Base-by-base conservation (phyloP, 2,888 invertebrate genomes). In the Troides helena region DNA sequence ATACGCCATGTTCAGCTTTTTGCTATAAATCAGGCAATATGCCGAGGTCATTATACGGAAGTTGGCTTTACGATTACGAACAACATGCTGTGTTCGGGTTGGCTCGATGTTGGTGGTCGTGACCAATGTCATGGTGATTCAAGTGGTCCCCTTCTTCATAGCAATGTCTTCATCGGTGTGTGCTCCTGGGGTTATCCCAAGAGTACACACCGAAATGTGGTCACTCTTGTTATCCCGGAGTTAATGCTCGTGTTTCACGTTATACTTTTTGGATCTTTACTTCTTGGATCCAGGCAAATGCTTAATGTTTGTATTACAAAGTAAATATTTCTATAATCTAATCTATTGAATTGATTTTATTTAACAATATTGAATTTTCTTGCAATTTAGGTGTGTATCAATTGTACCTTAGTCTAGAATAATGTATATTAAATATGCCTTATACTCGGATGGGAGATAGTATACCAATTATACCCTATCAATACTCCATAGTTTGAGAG, bases 141-240 rank as follows among this genome's bases (percentile, higher is more conserved):
- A 17, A 86, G 86, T 0, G 82, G 85, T 43, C 86, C 86, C 12
- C 81, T 86, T 50, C 79, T 81, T 72, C 85, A 85, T 73, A 80
- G 81, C 57, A 70, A 74, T 25, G 72, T 84, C 8, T 71, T 83
- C 30, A 79, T 85, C 10, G 85, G 85, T 6, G 70, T 85, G 25
- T 76, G 78, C 71, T 85, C 85, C 7, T 85, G 79, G 77, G 81
- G 85, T 1, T n/a, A 74, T 3, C 21, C 21, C 21, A 21, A 0
- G 1, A 21, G 21, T 1, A 21, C 21, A 21, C 21, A 21, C 21
- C 21, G 21, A 68, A 72, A 1, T 85, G 86, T 46, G 85, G 76
- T n/a, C 67, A 69, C 0, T 61, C 82, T 0, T 70, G 71, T 1
- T 84, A 73, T 64, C 86, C 86, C 36, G 81, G 85, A 6, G 82